Evolutionary conservation across 2,797 vertebrate genomes (phyloP).

Genomic region (Silurus lanzhouensis): DNA sequence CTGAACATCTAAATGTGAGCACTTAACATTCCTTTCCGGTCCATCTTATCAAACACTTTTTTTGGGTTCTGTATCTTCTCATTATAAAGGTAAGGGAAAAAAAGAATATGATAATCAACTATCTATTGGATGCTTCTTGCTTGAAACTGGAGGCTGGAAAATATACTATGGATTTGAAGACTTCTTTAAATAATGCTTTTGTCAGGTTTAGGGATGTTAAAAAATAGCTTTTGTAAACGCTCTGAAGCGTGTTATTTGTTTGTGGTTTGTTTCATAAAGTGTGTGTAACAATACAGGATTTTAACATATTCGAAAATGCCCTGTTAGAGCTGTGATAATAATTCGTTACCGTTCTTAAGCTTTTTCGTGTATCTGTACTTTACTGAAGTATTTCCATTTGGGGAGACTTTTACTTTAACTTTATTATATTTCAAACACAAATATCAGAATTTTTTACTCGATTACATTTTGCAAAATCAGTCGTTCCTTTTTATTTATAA

Average conservation of each 20-base stretch:
- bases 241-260: too few relatives aligned
- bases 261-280: neutral
- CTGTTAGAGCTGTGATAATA: too few relatives aligned
- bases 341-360: too few relatives aligned
- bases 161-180: neutral
- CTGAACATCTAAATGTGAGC: constrained; percentile 15
- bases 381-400: too few relatives aligned
- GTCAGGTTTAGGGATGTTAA: neutral
- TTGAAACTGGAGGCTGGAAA: neutral
- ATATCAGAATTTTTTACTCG: too few relatives aligned
- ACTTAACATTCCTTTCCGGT: constrained; percentile 13
- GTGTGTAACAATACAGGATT: neutral
- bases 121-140: neutral
- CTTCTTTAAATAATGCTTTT: neutral
- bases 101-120: neutral
- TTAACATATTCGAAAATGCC: neutral
- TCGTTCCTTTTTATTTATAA: too few relatives aligned
- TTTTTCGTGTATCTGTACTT: too few relatives aligned
- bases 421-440: too few relatives aligned
- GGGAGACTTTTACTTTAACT: too few relatives aligned
- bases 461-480: too few relatives aligned
- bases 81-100: neutral
- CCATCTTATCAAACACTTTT: constrained; percentile 7
- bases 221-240: neutral
- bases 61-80: neutral